phyloP scores from a whole-genome alignment of 1,140 invertebrate species.

The Diuraphis noxia region DNA sequence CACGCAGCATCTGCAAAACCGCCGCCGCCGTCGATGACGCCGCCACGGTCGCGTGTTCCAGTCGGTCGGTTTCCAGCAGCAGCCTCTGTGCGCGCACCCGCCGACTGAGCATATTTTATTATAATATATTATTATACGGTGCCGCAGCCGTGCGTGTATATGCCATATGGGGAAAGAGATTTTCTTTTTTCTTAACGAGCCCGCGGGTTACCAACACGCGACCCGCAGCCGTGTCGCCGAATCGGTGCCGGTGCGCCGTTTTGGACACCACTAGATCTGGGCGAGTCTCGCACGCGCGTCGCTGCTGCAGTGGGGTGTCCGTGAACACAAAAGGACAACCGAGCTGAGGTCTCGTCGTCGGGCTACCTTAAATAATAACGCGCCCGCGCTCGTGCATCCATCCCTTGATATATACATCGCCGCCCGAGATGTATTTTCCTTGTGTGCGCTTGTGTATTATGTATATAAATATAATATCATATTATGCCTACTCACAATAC shows the following conservation, averaged over 20 bases:
- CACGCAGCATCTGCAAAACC: slow-evolving; percentile 7
- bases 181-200: slow-evolving; percentile 30
- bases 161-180: neutral
- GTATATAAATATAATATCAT: neutral
- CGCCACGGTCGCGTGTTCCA: slow-evolving; percentile 26
- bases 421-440: neutral
- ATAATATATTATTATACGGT: neutral
- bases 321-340: slow-evolving; percentile 30
- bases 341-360: neutral
- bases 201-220: neutral
- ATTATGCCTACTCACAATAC: neutral
- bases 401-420: neutral
- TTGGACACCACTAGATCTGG: neutral
- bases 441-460: neutral
- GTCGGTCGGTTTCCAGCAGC: slow-evolving; percentile 4
- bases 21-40: no score
- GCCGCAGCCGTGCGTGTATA: neutral
- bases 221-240: neutral
- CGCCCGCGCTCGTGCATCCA: neutral
- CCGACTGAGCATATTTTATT: neutral
- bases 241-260: neutral
- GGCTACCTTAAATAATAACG: slow-evolving; percentile 35
- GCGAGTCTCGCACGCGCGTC: no score
- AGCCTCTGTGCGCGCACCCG: neutral
- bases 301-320: neutral